A percentile compares a stretch with the other conserved stretches of the same genome.
These are phyloP conservation scores for Calonectris borealis DNA, from an alignment of 2,113 vertebrate species.

Conservation along the genomic window DNA sequence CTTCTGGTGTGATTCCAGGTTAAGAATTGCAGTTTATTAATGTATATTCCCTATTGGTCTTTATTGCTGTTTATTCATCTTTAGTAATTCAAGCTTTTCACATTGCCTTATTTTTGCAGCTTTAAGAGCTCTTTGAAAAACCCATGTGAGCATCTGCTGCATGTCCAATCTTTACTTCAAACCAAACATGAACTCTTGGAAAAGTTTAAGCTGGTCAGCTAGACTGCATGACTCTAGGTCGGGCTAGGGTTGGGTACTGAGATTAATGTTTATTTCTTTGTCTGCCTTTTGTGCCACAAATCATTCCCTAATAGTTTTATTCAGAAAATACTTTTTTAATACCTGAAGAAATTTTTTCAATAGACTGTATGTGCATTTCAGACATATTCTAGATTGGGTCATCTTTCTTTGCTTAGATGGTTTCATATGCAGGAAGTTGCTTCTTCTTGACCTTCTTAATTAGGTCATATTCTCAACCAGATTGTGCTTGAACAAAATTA, in stretches of 20 bases:
- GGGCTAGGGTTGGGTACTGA: not conserved
- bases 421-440: not conserved
- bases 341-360: not conserved
- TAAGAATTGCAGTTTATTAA: not conserved
- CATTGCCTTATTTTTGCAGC: not conserved
- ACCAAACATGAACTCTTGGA: not conserved
- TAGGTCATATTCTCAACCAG: not conserved
- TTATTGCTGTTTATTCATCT: not conserved
- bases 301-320: not conserved
- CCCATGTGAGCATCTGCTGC: not conserved
- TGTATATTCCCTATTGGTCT: not conserved
- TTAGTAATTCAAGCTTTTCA: not conserved
- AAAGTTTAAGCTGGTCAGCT: not conserved
- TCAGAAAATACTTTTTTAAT: not conserved
- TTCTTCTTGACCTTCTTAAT: not conserved
- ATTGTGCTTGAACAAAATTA: not conserved
- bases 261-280: not conserved
- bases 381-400: not conserved
- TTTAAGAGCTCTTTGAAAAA: not conserved
- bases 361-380: not conserved
- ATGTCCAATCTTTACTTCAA: not conserved
- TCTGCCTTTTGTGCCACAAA: not conserved
- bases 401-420: not conserved
- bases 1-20: not conserved
- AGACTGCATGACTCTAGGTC: not conserved